Evolutionary conservation across 2,797 vertebrate genomes (phyloP), one percentile per base, ranked within the genome.

Genomic region (Helostoma temminkii): DNA sequence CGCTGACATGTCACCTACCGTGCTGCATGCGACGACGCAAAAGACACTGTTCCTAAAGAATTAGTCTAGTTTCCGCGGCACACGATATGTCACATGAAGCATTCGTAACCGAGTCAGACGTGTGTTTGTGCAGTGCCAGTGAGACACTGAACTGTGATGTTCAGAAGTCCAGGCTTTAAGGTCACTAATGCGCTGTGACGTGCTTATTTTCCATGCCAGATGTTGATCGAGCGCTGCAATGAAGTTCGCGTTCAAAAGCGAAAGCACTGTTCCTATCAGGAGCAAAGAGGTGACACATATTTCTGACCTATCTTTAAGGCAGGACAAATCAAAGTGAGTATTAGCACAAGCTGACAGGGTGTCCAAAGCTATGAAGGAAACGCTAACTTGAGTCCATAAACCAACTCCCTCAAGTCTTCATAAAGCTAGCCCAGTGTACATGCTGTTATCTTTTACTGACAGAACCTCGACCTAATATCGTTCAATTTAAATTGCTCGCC

Each of bases 371-470:
- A 7, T 10, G 18, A 39, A 48, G 21, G 22, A 41, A 49, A 65
- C 65, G 12, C 66, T 18, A 43, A 75, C 32, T 45, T 36, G 36
- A 67, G 69, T 66, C 77, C 65, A 26, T 39, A 24, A 45, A 62
- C 12, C 66, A 80, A 83, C 74, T 72, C 78, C 49, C 46, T 48
- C 5, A 76, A 80, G 45, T 84, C 54, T 30, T 70, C 18, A 11
- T 22, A 25, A 58, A 66, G 66, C 78, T 58, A 67, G n/a, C 57
- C 52, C 37, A 28, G 28, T 30, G n/a, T 55, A n/a, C 50, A 45
- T 19, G 43, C 32, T 46, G 55, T 18, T 28, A 39, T 19, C 46
- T 7, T 21, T 1, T 3, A 1, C 48, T 4, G 9, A 21, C 71
- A 36, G 49, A 84, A 76, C 65, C 76, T 58, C 62, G 0, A 28